Base-by-base conservation (phyloP, 2,113 vertebrate species). In the Scomber colias region DNA sequence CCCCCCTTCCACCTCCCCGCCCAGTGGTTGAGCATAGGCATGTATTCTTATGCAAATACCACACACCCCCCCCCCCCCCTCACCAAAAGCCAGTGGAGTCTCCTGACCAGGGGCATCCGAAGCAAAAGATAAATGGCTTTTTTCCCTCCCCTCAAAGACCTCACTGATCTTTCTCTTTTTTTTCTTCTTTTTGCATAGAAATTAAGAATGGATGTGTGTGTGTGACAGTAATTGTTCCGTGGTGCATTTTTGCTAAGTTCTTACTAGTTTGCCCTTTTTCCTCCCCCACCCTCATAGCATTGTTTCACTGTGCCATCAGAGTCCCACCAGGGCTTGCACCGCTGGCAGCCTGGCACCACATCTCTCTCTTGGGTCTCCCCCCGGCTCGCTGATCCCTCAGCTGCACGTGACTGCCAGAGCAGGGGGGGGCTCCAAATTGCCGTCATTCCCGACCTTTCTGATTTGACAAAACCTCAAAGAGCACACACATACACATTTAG, bases 31-130 rank as follows among this genome's bases (percentile, higher is more conserved):
- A 77, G 75, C 78, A 79, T 71, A 78, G 77, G 75, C 63, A 70
- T 84, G 71, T 78, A 92, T 94, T 93, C 81, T 94, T 79, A 94
- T 94, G 94, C 87, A 94, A 92, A 95, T 93, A 44, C 31, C 0
- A 24, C 19, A 16, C 73, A 77, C 87, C 71, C 79, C 21, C 56
- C 76, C 19, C 44, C 65, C 53, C 56, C 76, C 57, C 53, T 60
- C 72, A 54, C 65, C 31, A 61, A 72, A 92, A 86, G 77, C 82
- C 31, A 69, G 56, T 81, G 78, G 75, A 81, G 70, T 83, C 62
- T 83, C 66, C 88, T 81, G 79, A 92, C 90, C 81, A 81, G 81
- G 83, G 89, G 83, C 85, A 79, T 77, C 84, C 50, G 82, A 77
- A 82, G 68, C 3, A 1, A 80, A 87, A 89, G 84, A 91, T 90